Evolutionary conservation across 2,888 invertebrate genomes (phyloP).

Genomic region (Leptopilina syphax): DNA sequence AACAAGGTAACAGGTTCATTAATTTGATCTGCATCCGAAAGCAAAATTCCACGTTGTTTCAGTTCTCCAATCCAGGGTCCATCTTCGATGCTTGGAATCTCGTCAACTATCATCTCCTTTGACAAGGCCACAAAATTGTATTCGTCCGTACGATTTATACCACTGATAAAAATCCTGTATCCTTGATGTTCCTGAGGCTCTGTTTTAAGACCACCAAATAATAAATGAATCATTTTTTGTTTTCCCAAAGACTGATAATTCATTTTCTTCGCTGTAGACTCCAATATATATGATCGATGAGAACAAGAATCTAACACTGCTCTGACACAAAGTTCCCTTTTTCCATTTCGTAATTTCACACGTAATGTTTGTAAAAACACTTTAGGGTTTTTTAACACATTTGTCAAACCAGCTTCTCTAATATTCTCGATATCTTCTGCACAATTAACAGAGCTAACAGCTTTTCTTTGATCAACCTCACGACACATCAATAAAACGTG

Average conservation of each 20-base stretch:
- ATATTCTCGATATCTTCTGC: background rate
- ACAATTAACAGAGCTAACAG: background rate
- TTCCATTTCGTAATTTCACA: background rate
- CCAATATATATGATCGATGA: background rate
- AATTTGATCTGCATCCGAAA: background rate
- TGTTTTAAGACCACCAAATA: background rate
- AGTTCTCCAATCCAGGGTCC: background rate
- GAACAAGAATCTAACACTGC: background rate
- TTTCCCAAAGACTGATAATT: background rate
- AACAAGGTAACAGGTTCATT: background rate
- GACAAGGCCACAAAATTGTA: background rate
- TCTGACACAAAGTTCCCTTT: background rate
- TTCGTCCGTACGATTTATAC: background rate
- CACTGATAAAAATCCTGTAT: background rate
- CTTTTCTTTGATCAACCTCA: background rate
- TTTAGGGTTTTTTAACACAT: background rate
- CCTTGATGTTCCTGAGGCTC: background rate
- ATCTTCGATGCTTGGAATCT: background rate
- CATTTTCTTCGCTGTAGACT: background rate
- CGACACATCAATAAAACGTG: slow-evolving; percentile 1
- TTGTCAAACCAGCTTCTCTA: background rate
- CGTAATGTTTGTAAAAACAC: slow-evolving; percentile 1
- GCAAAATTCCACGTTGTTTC: background rate
- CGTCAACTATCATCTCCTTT: background rate
- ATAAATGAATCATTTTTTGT: background rate